Percentiles rank a stretch among this genome's conserved stretches.
Conservation (phyloP, 1,140 invertebrate species). For the Dufourea novaeangliae region DNA sequence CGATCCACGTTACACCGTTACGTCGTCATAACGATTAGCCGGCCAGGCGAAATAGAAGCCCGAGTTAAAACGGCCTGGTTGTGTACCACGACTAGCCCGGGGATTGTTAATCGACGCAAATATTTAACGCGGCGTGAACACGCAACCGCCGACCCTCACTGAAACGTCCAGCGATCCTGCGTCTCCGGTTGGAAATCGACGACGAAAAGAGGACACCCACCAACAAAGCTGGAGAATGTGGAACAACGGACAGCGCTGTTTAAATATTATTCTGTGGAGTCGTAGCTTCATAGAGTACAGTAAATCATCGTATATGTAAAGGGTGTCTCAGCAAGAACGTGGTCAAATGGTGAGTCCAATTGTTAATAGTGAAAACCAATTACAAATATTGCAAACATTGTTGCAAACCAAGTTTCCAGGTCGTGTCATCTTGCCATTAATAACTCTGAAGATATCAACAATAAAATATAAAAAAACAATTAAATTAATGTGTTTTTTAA, state of each 20-base stretch:
- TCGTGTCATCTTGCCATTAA: too few species aligned
- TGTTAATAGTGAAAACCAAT: too few species aligned
- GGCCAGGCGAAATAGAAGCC: not conserved
- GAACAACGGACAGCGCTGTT: slow-evolving; percentile 66
- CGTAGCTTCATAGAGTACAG: too few species aligned
- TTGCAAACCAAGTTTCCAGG: too few species aligned
- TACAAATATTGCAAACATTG: too few species aligned
- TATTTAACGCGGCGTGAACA: slow-evolving; percentile 63
- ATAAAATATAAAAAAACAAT: too few species aligned
- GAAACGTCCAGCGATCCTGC: slow-evolving; percentile 31
- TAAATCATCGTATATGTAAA: too few species aligned
- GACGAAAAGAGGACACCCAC: slow-evolving; percentile 26
- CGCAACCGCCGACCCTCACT: not conserved
- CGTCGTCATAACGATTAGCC: not conserved
- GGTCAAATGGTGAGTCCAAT: too few species aligned
- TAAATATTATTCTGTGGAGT: slow-evolving; percentile 66
- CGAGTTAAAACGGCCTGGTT: not conserved
- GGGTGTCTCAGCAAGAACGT: too few species aligned
- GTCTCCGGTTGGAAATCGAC: slow-evolving; percentile 14
- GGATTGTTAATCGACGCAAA: slow-evolving; percentile 70
- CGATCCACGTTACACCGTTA: not conserved
- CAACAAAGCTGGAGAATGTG: slow-evolving; percentile 35
- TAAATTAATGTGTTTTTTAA: too few species aligned
- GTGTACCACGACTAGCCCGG: not conserved
- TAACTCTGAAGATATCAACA: too few species aligned